Evolutionary conservation across 2,113 vertebrate genomes (phyloP).

Genomic region (Thalassarche chlororhynchos): DNA sequence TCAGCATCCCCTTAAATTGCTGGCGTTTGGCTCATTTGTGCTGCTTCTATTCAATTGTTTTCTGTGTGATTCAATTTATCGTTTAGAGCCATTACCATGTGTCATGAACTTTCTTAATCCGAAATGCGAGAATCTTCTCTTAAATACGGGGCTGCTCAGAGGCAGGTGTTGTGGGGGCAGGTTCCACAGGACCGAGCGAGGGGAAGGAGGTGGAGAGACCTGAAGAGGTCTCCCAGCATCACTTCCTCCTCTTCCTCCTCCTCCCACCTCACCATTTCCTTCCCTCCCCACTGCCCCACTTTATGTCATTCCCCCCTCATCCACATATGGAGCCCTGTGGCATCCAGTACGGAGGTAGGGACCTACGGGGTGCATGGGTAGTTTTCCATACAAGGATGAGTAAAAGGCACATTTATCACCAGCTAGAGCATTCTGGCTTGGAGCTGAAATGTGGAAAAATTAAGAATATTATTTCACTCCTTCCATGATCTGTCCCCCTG

Average conservation of each 20-base stretch:
- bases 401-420: neutral
- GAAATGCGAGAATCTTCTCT: slow-evolving; percentile 51
- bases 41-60: slow-evolving; percentile 23
- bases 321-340: neutral
- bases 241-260: neutral
- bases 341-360: neutral
- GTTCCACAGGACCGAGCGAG: neutral
- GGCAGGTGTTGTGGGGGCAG: slow-evolving; percentile 5
- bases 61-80: slow-evolving; percentile 55
- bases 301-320: neutral
- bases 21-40: slow-evolving; percentile 38
- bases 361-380: neutral
- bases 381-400: neutral
- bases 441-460: neutral
- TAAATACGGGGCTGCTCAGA: slow-evolving; percentile 16
- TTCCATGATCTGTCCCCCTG: neutral
- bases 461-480: neutral
- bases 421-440: neutral
- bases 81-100: slow-evolving; percentile 52
- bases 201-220: slow-evolving; percentile 4
- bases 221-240: neutral
- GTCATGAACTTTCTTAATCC: slow-evolving; percentile 51
- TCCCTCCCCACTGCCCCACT: neutral
- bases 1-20: neutral
- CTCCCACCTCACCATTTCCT: neutral